A percentile compares a stretch with the other conserved stretches of the same genome.
Evolutionary conservation across 2,113 vertebrate species (phyloP).

Genomic region (Fregetta grallaria): DNA sequence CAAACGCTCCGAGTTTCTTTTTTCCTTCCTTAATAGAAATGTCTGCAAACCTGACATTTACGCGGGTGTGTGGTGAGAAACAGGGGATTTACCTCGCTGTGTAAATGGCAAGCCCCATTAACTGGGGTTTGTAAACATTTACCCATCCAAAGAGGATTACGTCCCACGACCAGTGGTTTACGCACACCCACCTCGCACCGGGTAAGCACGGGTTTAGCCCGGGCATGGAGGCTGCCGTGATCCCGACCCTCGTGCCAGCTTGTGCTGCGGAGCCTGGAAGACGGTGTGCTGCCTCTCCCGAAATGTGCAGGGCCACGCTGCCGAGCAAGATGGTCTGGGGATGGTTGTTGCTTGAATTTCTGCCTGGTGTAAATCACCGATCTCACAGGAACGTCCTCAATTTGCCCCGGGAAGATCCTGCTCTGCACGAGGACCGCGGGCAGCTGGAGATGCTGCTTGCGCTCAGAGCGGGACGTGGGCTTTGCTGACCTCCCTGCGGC

Average conservation of each 20-base stretch:
- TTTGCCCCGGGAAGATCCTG: neutral
- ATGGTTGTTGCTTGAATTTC: neutral
- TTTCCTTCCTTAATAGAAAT: constrained; percentile 47
- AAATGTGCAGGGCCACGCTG: accelerated
- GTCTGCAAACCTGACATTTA: constrained; percentile 42
- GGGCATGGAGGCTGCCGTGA: accelerated
- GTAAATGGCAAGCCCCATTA: constrained; percentile 37
- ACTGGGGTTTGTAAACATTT: constrained; percentile 27
- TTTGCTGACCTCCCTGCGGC: neutral
- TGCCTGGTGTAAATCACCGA: neutral
- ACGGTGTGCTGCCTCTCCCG: neutral
- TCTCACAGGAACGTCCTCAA: accelerated
- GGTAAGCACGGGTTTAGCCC: neutral
- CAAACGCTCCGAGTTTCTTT: constrained; percentile 9
- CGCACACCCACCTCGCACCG: accelerated
- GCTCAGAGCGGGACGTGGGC: neutral
- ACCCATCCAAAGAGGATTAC: neutral
- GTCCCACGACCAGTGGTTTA: neutral
- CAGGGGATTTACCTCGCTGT: constrained; percentile 18
- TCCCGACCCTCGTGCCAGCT: accelerated
- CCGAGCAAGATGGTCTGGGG: accelerated
- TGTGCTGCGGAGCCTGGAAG: neutral
- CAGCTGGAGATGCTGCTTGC: neutral
- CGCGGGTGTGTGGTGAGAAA: neutral
- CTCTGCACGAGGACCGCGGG: accelerated